phyloP scores from a whole-genome alignment of 2,888 invertebrate species.

The Coremacera marginata region DNA sequence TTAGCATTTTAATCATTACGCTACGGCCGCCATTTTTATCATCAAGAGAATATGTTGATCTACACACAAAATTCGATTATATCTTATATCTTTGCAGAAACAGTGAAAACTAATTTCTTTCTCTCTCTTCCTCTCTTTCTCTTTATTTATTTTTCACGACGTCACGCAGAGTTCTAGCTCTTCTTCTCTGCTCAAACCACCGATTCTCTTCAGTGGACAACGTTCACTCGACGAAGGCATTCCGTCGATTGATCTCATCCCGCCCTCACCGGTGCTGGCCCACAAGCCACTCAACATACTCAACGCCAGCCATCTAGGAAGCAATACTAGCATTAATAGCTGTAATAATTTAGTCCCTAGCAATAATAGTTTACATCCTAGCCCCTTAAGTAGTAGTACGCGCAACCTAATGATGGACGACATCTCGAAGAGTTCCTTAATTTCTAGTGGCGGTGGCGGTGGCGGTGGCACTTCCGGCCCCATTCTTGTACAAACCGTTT shows the following conservation, averaged over 20 bases:
- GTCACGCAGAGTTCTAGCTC: slow-evolving; percentile 56
- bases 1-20: no score
- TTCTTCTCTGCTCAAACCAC: slow-evolving; percentile 66
- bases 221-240: slow-evolving; percentile 67
- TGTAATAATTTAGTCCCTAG: slow-evolving; percentile 48
- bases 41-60: no score
- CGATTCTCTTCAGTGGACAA: slow-evolving; percentile 64
- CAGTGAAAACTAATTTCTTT: not conserved
- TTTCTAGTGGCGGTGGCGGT: not conserved
- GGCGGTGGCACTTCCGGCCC: slow-evolving; percentile 55
- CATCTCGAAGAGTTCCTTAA: slow-evolving; percentile 59
- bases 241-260: slow-evolving; percentile 67
- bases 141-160: not conserved
- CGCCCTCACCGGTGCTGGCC: slow-evolving; percentile 64
- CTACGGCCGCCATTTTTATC: no score
- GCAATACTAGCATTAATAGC: slow-evolving; percentile 52
- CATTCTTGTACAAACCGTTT: slow-evolving; percentile 62
- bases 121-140: not conserved
- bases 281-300: slow-evolving; percentile 66
- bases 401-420: slow-evolving; percentile 64
- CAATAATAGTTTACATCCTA: slow-evolving; percentile 48
- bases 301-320: slow-evolving; percentile 65
- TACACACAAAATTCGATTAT: no score
- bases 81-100: no score
- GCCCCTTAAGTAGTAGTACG: slow-evolving; percentile 53